Evolutionary conservation across 2,113 vertebrate species (phyloP).

Genomic region (Lophochroa leadbeateri): DNA sequence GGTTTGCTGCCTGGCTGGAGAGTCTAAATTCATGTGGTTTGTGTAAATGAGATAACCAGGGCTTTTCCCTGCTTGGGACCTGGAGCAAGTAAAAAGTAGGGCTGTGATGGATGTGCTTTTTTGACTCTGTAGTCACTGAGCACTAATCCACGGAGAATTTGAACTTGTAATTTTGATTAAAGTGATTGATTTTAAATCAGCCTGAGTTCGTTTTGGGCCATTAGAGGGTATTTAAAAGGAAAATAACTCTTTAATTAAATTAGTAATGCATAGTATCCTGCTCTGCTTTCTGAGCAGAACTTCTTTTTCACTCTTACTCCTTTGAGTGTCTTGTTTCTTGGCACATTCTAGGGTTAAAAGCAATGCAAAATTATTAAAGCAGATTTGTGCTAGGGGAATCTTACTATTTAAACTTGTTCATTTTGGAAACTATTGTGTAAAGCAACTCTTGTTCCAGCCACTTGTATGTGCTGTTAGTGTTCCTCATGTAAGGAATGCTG

Average conservation of each 20-base stretch:
- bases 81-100: background rate
- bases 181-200: conserved; percentile 65
- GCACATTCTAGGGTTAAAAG: background rate
- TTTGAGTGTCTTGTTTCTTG: background rate
- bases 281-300: conserved; percentile 8
- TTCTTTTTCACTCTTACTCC: background rate
- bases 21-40: background rate
- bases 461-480: background rate
- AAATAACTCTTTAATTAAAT: conserved; percentile 66
- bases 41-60: rapidly evolving
- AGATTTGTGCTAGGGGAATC: background rate
- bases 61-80: background rate
- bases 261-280: background rate
- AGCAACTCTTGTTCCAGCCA: background rate
- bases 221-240: conserved; percentile 65
- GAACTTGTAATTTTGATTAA: conserved; percentile 61
- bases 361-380: background rate
- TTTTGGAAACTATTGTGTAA: background rate
- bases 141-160: background rate
- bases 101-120: background rate
- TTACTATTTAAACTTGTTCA: background rate
- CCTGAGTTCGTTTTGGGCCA: conserved; percentile 44
- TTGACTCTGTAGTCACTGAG: background rate
- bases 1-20: background rate
- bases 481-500: background rate